A percentile compares a stretch with the other conserved stretches of the same genome.
These are phyloP conservation scores for Sterrhoptilus dennistouni DNA, from an alignment of 2,113 vertebrate species.

Conservation along the genomic window DNA sequence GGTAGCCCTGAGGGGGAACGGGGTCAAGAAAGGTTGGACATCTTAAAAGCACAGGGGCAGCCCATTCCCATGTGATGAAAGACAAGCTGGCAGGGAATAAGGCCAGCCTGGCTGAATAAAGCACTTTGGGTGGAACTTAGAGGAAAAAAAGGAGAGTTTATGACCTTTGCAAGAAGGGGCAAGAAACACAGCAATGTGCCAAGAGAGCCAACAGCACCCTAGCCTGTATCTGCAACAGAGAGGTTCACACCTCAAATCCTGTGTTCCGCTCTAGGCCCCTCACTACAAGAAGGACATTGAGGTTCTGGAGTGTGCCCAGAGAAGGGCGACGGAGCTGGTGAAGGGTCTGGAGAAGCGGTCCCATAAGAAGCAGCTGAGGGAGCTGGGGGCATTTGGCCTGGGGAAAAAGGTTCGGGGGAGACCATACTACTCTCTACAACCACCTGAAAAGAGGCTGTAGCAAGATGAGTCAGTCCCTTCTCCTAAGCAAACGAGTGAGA, in stretches of 20 bases:
- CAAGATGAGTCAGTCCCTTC: not conserved
- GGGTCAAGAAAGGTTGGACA: not conserved
- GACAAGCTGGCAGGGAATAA: not conserved
- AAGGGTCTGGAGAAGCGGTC: not conserved
- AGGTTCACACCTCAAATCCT: not conserved
- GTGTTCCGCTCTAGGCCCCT: not conserved
- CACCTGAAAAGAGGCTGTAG: not conserved
- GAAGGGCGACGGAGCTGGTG: not conserved
- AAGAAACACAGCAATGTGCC: not conserved
- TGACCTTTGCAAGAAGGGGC: not conserved
- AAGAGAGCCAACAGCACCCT: not conserved
- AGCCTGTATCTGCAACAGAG: not conserved
- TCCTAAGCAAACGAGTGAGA: not conserved
- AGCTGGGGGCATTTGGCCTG: not conserved
- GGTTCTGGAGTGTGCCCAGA: not conserved
- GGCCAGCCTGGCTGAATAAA: not conserved
- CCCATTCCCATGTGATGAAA: not conserved
- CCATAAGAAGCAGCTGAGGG: fast-evolving
- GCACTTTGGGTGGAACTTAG: not conserved
- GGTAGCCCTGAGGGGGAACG: not conserved
- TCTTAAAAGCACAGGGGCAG: not conserved
- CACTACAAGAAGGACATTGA: not conserved
- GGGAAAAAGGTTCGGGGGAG: not conserved
- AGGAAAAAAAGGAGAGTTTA: not conserved
- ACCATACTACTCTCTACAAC: not conserved